These are phyloP conservation scores for Leontocebus nigricollis DNA, from an alignment of 2,797 vertebrate genomes.

Conservation along the genomic window DNA sequence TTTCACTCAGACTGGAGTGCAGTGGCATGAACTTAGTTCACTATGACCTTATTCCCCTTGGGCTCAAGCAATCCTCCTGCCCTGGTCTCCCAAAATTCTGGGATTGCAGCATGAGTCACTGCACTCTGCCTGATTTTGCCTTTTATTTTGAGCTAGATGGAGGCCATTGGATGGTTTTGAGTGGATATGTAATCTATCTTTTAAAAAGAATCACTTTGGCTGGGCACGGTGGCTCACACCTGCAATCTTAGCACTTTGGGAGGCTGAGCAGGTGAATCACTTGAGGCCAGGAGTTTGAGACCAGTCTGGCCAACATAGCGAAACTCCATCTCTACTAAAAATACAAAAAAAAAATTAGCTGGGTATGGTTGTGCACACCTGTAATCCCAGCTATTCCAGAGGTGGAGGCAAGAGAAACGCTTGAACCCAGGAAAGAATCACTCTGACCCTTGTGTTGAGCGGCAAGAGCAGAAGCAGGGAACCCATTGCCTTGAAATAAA, in stretches of 20 bases:
- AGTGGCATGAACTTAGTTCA: background rate
- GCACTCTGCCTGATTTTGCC: background rate
- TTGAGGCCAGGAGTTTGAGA: background rate
- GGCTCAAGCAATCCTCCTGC: background rate
- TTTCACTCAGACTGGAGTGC: background rate
- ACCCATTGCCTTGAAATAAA: background rate
- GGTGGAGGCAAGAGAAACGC: background rate
- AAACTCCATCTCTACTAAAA: background rate
- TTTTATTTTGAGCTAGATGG: background rate
- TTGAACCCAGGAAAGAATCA: background rate
- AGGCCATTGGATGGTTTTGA: background rate
- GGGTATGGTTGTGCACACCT: background rate
- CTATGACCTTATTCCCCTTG: background rate
- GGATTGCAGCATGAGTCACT: background rate
- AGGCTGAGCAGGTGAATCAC: background rate
- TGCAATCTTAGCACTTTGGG: background rate
- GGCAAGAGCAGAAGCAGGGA: background rate
- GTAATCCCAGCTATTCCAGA: background rate
- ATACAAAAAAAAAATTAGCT: background rate
- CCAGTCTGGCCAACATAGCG: background rate
- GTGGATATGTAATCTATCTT: background rate
- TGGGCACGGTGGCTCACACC: background rate
- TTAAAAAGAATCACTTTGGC: background rate
- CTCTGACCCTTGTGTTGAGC: background rate
- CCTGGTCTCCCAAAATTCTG: background rate